Evolutionary conservation across 2,113 vertebrate species (phyloP).

Genomic region (Perca flavescens): DNA sequence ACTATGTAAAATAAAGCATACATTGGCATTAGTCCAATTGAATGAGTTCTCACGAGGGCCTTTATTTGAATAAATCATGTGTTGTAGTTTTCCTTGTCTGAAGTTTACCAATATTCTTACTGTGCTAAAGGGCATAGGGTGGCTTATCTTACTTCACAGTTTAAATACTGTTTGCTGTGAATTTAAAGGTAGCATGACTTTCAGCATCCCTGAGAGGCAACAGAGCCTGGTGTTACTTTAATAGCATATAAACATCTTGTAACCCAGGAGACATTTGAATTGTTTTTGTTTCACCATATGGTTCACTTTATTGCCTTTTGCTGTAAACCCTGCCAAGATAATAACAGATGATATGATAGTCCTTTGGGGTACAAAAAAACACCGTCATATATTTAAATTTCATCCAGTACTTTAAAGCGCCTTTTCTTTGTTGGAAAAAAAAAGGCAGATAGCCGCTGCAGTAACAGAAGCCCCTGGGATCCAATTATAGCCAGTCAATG

Average conservation of each 20-base stretch:
- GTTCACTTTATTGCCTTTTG: constrained; percentile 34
- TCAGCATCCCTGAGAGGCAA: constrained; percentile 9
- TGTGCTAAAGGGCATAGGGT: not conserved
- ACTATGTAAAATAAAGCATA: not conserved
- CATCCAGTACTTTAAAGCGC: constrained; percentile 26
- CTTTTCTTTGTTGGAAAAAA: constrained; percentile 28
- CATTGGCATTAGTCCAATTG: not conserved
- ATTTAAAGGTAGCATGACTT: constrained; percentile 6
- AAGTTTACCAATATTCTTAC: not conserved
- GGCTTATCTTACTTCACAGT: not conserved
- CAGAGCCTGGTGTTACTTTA: constrained; percentile 30
- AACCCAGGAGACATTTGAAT: constrained; percentile 38
- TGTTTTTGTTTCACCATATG: constrained; percentile 34
- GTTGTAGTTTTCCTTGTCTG: constrained; percentile 1
- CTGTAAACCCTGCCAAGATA: constrained; percentile 40
- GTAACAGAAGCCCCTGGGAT: constrained; percentile 51
- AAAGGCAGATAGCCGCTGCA: constrained; percentile 31
- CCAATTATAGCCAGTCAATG: constrained; percentile 62
- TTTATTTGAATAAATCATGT: constrained; percentile 7
- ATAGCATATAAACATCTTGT: constrained; percentile 42
- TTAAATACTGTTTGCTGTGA: constrained; percentile 11
- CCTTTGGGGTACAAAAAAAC: not conserved
- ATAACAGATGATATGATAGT: constrained; percentile 11
- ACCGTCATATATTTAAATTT: constrained; percentile 22
- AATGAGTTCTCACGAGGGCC: not conserved